Conservation (phyloP, 1,140 invertebrate genomes). For the Piezodorus guildinii region DNA sequence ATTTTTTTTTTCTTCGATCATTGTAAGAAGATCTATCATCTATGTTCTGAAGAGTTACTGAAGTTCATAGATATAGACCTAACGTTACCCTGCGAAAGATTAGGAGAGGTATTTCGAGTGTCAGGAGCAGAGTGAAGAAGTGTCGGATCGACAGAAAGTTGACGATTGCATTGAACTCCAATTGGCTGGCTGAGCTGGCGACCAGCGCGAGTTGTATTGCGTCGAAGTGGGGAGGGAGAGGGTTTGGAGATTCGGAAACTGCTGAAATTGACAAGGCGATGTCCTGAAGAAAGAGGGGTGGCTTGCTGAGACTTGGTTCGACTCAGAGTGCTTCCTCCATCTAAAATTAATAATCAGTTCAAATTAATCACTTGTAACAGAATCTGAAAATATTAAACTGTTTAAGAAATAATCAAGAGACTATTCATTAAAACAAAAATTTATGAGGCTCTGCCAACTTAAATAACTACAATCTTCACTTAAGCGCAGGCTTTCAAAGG, state of each 20-base stretch:
- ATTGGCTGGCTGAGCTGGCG: constrained; percentile 21
- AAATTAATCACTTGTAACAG: not conserved
- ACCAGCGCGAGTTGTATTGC: constrained; percentile 21
- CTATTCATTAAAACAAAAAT: no score
- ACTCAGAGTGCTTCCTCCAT: constrained; percentile 22
- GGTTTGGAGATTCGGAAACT: constrained; percentile 29
- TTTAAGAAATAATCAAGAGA: no score
- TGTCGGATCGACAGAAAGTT: constrained; percentile 24
- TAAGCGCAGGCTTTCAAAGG: no score
- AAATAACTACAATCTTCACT: no score
- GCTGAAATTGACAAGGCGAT: constrained; percentile 29
- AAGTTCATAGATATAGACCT: constrained; percentile 28
- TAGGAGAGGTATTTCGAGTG: constrained; percentile 24
- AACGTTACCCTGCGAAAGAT: constrained; percentile 17
- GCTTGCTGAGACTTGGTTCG: constrained; percentile 28
- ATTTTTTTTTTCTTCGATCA: no score
- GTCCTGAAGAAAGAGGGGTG: constrained; percentile 20
- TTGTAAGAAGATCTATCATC: not conserved
- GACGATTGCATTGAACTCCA: constrained; percentile 18
- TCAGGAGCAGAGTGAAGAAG: constrained; percentile 26
- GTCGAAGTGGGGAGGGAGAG: constrained; percentile 20
- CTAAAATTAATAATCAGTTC: not conserved
- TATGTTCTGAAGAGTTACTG: constrained; percentile 5
- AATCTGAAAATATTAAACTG: no score
- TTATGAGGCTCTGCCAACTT: no score